phyloP scores from a whole-genome alignment of 2,888 invertebrate species.

The Oxytorus armatus region DNA sequence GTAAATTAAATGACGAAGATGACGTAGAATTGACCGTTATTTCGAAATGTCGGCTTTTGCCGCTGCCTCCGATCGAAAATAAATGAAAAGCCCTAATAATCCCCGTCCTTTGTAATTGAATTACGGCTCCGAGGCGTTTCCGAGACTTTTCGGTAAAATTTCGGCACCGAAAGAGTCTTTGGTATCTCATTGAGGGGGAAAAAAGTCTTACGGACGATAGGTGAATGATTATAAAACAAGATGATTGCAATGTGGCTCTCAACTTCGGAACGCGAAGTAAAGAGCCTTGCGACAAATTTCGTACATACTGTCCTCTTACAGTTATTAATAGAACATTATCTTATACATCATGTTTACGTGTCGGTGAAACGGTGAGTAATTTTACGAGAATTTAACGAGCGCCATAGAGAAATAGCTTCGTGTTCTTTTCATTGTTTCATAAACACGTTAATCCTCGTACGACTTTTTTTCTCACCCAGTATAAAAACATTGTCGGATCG shows the following conservation, averaged over 20 bases:
- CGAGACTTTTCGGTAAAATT: conserved; percentile 42
- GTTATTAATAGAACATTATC: conserved; percentile 50
- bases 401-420: conserved; percentile 50
- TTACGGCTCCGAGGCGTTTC: conserved; percentile 47
- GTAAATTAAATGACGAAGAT: conserved; percentile 58
- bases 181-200: conserved; percentile 22
- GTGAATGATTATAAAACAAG: conserved; percentile 49
- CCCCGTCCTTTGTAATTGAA: conserved; percentile 56
- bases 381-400: conserved; percentile 59
- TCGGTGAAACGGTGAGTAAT: conserved; percentile 35
- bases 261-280: conserved; percentile 59
- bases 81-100: conserved; percentile 47
- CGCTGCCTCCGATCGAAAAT: conserved; percentile 1
- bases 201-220: conserved; percentile 29
- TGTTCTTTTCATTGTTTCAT: conserved; percentile 61
- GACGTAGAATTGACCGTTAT: conserved; percentile 30
- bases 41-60: conserved; percentile 11
- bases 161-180: background rate
- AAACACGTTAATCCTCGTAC: conserved; percentile 31
- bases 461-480: conserved; percentile 15
- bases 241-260: conserved; percentile 34
- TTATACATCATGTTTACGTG: background rate
- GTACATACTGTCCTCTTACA: conserved; percentile 35
- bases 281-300: conserved; percentile 61
- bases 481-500: conserved; percentile 30